phyloP scores from a whole-genome alignment of 2,797 vertebrate species.

The Diceros bicornis region DNA sequence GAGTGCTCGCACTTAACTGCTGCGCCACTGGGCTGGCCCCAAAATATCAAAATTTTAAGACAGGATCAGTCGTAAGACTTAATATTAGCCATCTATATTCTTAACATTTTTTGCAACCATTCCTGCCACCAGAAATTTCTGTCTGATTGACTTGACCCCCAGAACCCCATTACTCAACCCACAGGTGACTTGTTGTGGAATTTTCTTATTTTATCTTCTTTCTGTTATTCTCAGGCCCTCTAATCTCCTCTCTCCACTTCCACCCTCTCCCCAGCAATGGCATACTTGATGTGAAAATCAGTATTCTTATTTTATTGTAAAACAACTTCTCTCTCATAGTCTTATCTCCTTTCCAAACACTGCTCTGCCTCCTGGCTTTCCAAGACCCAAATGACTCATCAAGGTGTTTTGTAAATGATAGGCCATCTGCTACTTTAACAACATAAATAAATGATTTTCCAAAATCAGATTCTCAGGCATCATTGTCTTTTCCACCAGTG shows the following conservation, averaged over 20 bases:
- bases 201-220: background rate
- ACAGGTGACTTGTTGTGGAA: background rate
- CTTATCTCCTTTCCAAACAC: background rate
- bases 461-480: background rate
- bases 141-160: background rate
- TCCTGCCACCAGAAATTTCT: constrained; percentile 9
- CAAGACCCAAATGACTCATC: background rate
- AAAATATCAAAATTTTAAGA: constrained; percentile 15
- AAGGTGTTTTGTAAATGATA: background rate
- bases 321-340: background rate
- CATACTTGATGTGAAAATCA: background rate
- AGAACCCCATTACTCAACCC: background rate
- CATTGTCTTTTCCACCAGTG: background rate
- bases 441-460: background rate
- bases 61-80: background rate
- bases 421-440: background rate
- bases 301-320: background rate
- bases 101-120: background rate
- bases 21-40: too few relatives aligned
- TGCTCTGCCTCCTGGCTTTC: background rate
- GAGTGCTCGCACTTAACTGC: too few relatives aligned
- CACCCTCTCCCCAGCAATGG: background rate
- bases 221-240: background rate
- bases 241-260: background rate
- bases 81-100: background rate